These are phyloP conservation scores for Malurus leucopterus DNA, from an alignment of 2,797 vertebrate species.

Conservation along the genomic window DNA sequence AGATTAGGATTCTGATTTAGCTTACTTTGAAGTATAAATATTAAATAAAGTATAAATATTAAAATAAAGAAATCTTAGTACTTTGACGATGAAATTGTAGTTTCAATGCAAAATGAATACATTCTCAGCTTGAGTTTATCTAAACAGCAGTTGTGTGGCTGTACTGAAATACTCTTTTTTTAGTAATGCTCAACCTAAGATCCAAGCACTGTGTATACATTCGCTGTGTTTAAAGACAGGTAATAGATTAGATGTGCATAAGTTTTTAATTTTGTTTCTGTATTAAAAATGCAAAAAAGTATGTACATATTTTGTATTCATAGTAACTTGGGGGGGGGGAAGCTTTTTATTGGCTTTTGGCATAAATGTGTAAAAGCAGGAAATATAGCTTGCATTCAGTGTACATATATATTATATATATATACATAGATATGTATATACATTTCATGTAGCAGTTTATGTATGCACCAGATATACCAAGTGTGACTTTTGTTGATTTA, in stretches of 20 bases:
- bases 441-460: neutral
- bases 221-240: neutral
- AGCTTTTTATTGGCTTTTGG: neutral
- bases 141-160: neutral
- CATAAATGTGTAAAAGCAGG: neutral
- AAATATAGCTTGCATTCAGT: neutral
- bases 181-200: neutral
- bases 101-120: neutral
- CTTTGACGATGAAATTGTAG: neutral
- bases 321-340: fast-evolving
- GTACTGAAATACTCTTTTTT: neutral
- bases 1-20: neutral
- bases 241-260: neutral
- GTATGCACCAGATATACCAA: neutral
- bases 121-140: neutral
- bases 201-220: neutral
- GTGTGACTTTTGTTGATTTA: neutral
- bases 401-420: neutral
- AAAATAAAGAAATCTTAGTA: neutral
- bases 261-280: neutral
- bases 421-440: neutral
- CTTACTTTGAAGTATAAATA: neutral
- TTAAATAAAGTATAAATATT: too few relatives aligned
- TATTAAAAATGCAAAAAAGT: neutral
- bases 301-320: neutral